These are phyloP conservation scores for Prinia subflava DNA, from an alignment of 2,113 vertebrate species.

Conservation along the genomic window DNA sequence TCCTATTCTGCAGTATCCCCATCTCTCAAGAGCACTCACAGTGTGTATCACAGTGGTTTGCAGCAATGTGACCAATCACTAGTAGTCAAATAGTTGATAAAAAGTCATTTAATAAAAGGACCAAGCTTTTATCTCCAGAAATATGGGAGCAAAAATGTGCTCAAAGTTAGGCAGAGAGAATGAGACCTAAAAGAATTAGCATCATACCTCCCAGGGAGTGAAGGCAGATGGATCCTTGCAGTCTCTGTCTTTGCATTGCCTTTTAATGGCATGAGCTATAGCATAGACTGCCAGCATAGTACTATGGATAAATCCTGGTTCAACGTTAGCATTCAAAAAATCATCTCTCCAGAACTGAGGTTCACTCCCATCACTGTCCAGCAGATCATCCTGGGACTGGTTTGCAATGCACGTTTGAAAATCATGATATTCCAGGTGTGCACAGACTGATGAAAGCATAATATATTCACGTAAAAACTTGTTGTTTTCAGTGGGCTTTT, in stretches of 20 bases:
- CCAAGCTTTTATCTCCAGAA: background rate
- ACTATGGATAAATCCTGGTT: constrained; percentile 71
- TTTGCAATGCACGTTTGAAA: constrained; percentile 71
- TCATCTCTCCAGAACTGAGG: constrained; percentile 55
- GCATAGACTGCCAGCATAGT: constrained; percentile 80
- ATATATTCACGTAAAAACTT: constrained; percentile 74
- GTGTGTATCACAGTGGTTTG: background rate
- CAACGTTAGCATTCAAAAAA: constrained; percentile 66
- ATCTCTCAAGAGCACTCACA: background rate
- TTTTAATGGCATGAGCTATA: constrained; percentile 74
- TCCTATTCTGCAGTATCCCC: background rate
- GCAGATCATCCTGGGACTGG: constrained; percentile 36
- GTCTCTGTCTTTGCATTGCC: constrained; percentile 71
- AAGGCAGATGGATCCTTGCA: constrained; percentile 73
- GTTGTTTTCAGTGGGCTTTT: constrained; percentile 57
- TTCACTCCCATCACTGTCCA: background rate
- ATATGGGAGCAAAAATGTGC: background rate
- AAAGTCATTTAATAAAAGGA: background rate
- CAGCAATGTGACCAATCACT: background rate
- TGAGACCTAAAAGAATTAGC: background rate
- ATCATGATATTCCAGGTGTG: constrained; percentile 48
- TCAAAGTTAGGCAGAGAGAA: background rate
- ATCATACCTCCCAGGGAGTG: constrained; percentile 84
- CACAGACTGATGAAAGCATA: constrained; percentile 52
- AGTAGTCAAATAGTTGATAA: background rate